phyloP scores from a whole-genome alignment of 1,140 invertebrate genomes.

The Aphelenchoides besseyi region DNA sequence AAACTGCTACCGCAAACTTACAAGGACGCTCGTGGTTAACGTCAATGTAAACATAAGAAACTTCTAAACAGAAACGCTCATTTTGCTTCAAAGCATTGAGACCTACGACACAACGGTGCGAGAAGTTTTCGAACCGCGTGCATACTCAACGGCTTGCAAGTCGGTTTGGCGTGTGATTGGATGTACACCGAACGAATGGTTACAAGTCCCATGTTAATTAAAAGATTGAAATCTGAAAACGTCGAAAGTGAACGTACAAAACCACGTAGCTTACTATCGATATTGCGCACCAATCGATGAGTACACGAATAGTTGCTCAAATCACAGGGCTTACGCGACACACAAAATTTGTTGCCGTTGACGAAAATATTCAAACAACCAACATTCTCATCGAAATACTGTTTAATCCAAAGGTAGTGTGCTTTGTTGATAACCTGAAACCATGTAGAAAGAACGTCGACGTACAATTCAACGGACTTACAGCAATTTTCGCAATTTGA shows the following conservation, averaged over 20 bases:
- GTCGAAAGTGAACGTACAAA: not conserved
- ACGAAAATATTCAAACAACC: not conserved
- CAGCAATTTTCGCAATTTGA: too few relatives aligned
- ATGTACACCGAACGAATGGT: not conserved
- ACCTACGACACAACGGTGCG: not conserved
- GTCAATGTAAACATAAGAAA: not conserved
- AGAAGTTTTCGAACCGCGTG: not conserved
- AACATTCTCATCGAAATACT: not conserved
- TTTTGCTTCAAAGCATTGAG: not conserved
- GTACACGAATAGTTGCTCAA: not conserved
- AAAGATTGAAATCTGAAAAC: not conserved
- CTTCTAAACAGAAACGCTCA: not conserved
- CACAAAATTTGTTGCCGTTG: not conserved
- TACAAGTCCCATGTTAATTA: not conserved
- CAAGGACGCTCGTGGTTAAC: not conserved
- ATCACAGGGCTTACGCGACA: not conserved
- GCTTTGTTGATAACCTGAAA: not conserved
- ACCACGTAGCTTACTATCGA: not conserved
- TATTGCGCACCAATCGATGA: not conserved
- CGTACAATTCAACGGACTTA: too few relatives aligned
- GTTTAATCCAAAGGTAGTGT: not conserved
- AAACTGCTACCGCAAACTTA: not conserved
- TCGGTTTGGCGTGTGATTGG: not conserved
- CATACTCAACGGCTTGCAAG: not conserved
- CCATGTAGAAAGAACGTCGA: too few relatives aligned